Evolutionary conservation across 2,888 invertebrate genomes (phyloP).

Genomic region (Drosophila paranaensis): DNA sequence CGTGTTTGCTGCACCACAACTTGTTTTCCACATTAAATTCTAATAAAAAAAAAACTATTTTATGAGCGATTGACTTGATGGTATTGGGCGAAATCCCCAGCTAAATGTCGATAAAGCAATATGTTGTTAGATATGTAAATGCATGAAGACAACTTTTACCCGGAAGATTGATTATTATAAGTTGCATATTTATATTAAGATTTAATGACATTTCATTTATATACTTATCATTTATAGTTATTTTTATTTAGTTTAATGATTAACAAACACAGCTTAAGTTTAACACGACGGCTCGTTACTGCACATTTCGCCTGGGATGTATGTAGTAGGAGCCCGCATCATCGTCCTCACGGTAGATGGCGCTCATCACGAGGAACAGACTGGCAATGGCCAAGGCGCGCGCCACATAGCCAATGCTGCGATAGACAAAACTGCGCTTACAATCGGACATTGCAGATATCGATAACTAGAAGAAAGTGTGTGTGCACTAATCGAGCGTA

Average conservation of each 20-base stretch:
- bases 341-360: slow-evolving; percentile 55
- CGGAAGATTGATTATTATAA: background rate
- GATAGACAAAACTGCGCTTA: slow-evolving; percentile 20
- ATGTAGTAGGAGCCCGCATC: slow-evolving; percentile 56
- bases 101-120: background rate
- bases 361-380: slow-evolving; percentile 52
- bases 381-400: slow-evolving; percentile 40
- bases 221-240: background rate
- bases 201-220: background rate
- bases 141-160: background rate
- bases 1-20: slow-evolving; percentile 4
- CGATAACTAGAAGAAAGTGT: slow-evolving; percentile 1
- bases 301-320: slow-evolving; percentile 59
- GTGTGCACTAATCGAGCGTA: slow-evolving; percentile 32
- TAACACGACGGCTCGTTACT: slow-evolving; percentile 15
- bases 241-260: slow-evolving; percentile 17
- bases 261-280: slow-evolving; percentile 2
- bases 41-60: background rate
- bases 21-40: slow-evolving; percentile 1
- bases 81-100: slow-evolving; percentile 6
- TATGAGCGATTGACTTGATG: slow-evolving; percentile 7
- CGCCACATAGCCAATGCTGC: slow-evolving; percentile 14
- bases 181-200: background rate
- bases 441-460: slow-evolving; percentile 37
- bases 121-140: background rate